Evolutionary conservation across 2,888 invertebrate species (phyloP).

Genomic region (Laspeyria flexula): DNA sequence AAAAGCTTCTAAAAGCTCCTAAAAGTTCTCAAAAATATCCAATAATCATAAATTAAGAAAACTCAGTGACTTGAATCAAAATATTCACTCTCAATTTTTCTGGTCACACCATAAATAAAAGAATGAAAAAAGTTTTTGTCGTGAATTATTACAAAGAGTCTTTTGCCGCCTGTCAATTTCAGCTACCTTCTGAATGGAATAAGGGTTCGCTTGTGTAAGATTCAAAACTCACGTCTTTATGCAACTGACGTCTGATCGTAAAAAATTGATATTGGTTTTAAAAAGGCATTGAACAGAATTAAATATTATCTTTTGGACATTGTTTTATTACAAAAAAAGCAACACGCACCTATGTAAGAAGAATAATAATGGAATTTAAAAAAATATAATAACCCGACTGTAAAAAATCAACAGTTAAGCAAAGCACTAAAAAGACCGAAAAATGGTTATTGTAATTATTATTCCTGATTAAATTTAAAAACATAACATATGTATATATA

Average conservation of each 20-base stretch:
- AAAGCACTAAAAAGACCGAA: too few species aligned
- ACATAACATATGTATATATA: too few species aligned
- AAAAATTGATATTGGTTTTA: not conserved
- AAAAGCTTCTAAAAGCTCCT: too few species aligned
- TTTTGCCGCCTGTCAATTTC: slow-evolving; percentile 37
- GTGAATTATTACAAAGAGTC: slow-evolving; percentile 44
- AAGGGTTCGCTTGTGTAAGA: slow-evolving; percentile 7
- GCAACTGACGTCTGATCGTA: slow-evolving; percentile 13
- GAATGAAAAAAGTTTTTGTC: slow-evolving; percentile 17
- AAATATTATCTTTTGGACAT: too few species aligned
- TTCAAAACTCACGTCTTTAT: slow-evolving; percentile 4
- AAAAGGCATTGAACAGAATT: too few species aligned
- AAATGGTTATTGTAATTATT: too few species aligned
- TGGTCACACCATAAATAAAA: slow-evolving; percentile 39
- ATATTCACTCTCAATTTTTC: slow-evolving; percentile 26
- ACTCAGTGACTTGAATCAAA: slow-evolving; percentile 20
- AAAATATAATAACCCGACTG: too few species aligned
- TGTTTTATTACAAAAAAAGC: too few species aligned
- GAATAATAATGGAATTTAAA: too few species aligned
- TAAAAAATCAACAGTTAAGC: too few species aligned
- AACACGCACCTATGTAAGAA: too few species aligned
- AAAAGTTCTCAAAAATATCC: slow-evolving; percentile 2
- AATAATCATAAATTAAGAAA: slow-evolving; percentile 37
- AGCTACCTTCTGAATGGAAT: slow-evolving; percentile 27
- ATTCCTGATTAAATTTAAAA: too few species aligned